Percentiles rank a stretch among this genome's conserved stretches.
Evolutionary conservation across 2,113 vertebrate species (phyloP).

Genomic region (Alaudala cheleensis): DNA sequence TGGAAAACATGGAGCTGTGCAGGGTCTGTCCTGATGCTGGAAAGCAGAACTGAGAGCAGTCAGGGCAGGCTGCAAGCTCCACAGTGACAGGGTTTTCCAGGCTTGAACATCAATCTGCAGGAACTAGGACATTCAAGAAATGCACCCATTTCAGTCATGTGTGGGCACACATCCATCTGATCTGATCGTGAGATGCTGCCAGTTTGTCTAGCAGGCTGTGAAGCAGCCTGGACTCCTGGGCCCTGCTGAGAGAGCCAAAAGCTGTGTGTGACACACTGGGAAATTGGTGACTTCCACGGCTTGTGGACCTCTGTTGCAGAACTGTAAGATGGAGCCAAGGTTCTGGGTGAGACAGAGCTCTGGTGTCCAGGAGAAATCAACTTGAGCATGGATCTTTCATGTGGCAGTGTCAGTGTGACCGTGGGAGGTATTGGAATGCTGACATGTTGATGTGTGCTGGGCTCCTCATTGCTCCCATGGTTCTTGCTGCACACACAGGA

Average conservation of each 20-base stretch:
- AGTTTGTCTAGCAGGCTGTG: neutral
- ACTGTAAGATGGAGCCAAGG: neutral
- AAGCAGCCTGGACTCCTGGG: neutral
- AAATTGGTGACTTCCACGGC: neutral
- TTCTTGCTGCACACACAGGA: neutral
- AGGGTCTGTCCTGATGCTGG: neutral
- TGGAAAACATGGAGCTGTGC: neutral
- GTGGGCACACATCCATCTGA: accelerated
- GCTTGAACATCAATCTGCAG: neutral
- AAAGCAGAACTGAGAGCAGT: neutral
- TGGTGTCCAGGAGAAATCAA: neutral
- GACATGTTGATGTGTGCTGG: neutral
- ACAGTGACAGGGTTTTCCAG: neutral
- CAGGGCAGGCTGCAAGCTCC: neutral
- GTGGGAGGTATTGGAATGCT: neutral
- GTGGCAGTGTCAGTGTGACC: accelerated
- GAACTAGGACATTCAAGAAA: neutral
- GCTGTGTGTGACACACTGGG: neutral
- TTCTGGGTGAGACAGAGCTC: neutral
- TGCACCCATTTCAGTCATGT: neutral
- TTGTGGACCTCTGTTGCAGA: neutral
- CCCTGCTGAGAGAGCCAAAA: neutral
- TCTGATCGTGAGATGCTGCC: neutral
- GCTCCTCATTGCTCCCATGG: neutral
- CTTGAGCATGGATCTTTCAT: neutral